phyloP scores from a whole-genome alignment of 2,113 vertebrate species.

The Nycticorax nycticorax region DNA sequence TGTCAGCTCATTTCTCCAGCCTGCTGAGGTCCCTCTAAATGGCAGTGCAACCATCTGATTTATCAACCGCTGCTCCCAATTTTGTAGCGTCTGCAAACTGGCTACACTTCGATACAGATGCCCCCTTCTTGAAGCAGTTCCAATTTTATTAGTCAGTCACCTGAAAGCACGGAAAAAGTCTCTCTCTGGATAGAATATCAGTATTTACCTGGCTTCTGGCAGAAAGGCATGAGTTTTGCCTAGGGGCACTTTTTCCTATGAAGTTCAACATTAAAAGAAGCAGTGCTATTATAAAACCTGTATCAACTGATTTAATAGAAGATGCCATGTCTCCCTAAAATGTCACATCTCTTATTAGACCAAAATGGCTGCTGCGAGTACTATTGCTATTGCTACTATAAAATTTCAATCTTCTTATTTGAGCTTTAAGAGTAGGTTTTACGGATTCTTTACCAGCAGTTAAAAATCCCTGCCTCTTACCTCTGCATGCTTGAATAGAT shows the following conservation, averaged over 20 bases:
- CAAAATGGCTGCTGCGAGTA: neutral
- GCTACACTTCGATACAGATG: neutral
- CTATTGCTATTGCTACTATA: neutral
- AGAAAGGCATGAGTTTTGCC: neutral
- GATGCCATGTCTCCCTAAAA: neutral
- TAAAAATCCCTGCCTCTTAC: neutral
- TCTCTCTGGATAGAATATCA: neutral
- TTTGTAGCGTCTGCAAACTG: neutral
- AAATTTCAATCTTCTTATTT: neutral
- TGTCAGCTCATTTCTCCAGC: neutral
- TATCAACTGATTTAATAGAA: neutral
- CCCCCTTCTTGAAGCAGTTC: neutral
- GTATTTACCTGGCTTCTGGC: neutral
- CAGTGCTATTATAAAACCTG: neutral
- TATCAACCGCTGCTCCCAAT: neutral
- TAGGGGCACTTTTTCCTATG: neutral
- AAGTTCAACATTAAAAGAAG: neutral
- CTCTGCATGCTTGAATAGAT: neutral
- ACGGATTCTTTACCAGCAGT: neutral
- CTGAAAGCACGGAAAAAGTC: neutral
- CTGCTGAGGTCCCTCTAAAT: neutral
- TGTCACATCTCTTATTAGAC: neutral
- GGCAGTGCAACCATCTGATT: neutral
- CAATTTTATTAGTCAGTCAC: neutral
- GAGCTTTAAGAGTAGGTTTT: neutral